These are phyloP conservation scores for Rhinichthys osculus DNA, from an alignment of 2,797 vertebrate genomes.

Conservation along the genomic window DNA sequence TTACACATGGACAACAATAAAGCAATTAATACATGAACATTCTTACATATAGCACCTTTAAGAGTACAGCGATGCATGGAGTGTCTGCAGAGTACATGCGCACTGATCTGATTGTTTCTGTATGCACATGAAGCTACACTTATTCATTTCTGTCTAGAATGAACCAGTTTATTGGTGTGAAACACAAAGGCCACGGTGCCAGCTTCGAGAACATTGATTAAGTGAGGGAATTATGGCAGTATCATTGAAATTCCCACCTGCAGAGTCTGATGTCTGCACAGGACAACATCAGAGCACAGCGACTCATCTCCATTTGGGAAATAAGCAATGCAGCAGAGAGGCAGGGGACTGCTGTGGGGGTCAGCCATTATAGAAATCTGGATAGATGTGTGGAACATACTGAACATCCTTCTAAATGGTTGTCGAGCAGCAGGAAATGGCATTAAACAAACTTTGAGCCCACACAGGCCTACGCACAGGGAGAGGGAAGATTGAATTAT, in stretches of 20 bases:
- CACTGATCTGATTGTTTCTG: neutral
- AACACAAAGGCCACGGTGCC: conserved; percentile 30
- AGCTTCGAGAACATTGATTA: conserved; percentile 44
- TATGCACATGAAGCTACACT: neutral
- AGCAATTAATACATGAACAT: neutral
- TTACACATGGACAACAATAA: neutral
- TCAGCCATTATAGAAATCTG: conserved; percentile 43
- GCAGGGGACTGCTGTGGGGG: conserved; percentile 25
- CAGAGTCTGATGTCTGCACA: conserved; percentile 31
- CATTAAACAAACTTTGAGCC: conserved; percentile 35
- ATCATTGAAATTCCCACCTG: conserved; percentile 49
- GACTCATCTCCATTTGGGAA: conserved; percentile 4
- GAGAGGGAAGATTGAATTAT: conserved; percentile 26
- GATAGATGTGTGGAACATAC: conserved; percentile 34
- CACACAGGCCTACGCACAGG: conserved; percentile 2
- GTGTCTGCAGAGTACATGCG: neutral
- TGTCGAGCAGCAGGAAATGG: conserved; percentile 17
- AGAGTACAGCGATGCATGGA: neutral
- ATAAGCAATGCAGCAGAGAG: conserved; percentile 18
- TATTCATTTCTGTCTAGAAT: conserved; percentile 20
- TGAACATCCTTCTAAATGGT: conserved; percentile 25
- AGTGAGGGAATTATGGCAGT: conserved; percentile 34
- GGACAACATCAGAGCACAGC: conserved; percentile 17
- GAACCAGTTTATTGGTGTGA: conserved; percentile 20
- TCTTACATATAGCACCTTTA: neutral